Evolutionary conservation across 2,888 invertebrate species (phyloP).

Genomic region (Ariolimax columbianus): DNA sequence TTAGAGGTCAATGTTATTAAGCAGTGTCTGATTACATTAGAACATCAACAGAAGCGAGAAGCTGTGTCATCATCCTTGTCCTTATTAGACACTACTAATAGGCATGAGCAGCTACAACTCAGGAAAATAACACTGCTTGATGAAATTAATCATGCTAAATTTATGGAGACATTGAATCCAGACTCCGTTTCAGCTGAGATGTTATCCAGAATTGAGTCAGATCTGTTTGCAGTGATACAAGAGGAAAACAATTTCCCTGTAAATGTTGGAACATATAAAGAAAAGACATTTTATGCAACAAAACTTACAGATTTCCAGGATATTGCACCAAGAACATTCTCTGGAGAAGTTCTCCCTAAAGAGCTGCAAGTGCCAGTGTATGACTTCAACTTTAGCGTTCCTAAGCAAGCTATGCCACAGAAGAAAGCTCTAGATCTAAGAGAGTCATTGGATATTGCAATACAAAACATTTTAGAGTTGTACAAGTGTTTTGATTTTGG

Average conservation of each 20-base stretch:
- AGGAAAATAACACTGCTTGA: neutral
- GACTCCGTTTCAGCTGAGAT: neutral
- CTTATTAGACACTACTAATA: neutral
- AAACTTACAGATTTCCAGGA: neutral
- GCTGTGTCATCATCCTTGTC: neutral
- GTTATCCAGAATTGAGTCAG: neutral
- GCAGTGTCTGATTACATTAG: slow-evolving; percentile 13
- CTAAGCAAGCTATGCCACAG: neutral
- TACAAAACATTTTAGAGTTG: neutral
- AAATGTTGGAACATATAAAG: neutral
- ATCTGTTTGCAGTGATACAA: neutral
- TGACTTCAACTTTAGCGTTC: slow-evolving; percentile 12
- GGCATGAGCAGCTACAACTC: neutral
- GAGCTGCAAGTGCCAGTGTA: neutral
- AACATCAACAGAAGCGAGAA: neutral
- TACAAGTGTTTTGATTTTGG: slow-evolving; percentile 24
- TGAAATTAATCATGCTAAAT: neutral
- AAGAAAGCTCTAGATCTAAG: neutral
- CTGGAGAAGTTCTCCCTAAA: slow-evolving; percentile 21
- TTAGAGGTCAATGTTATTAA: slow-evolving; percentile 43
- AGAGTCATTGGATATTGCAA: neutral
- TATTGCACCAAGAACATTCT: neutral
- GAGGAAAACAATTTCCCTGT: neutral
- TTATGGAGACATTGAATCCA: neutral
- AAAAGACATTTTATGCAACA: neutral